These are phyloP conservation scores for Drosophila ochracea DNA, from an alignment of 2,888 invertebrate species.

Conservation along the genomic window DNA sequence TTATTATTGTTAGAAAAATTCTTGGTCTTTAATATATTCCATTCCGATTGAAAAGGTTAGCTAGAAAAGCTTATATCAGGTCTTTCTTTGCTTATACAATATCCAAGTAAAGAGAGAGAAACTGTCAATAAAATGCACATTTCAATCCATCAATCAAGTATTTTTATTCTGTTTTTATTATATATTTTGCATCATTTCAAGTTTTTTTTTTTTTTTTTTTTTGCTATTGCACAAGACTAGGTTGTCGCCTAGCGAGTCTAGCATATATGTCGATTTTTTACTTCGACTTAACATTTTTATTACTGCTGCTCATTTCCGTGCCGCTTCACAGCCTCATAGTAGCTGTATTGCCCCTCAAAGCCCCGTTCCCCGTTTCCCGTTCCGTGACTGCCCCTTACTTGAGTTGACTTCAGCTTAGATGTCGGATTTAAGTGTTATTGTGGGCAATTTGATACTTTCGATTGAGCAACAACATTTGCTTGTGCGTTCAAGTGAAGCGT, in stretches of 20 bases:
- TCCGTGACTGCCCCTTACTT: constrained; percentile 15
- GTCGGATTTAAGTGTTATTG: constrained; percentile 82
- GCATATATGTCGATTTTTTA: constrained; percentile 3
- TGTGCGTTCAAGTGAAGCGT: constrained; percentile 76
- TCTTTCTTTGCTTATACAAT: constrained; percentile 12
- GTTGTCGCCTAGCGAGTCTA: constrained; percentile 2
- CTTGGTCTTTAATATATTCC: background rate
- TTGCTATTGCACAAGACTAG: constrained; percentile 16
- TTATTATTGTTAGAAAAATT: background rate
- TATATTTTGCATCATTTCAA: constrained; percentile 12
- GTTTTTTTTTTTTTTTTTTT: background rate
- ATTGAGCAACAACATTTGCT: constrained; percentile 81
- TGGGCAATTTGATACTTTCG: constrained; percentile 83
- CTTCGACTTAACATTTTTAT: constrained; percentile 65
- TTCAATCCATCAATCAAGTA: constrained; percentile 33
- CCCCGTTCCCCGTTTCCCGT: background rate
- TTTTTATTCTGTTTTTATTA: constrained; percentile 16
- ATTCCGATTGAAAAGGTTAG: background rate
- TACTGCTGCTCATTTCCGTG: constrained; percentile 64
- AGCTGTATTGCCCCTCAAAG: background rate
- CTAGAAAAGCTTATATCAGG: background rate
- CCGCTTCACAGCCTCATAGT: constrained; percentile 40
- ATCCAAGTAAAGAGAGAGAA: constrained; percentile 5
- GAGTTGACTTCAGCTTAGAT: constrained; percentile 69
- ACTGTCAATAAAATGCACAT: constrained; percentile 36